Conservation (phyloP, 2,797 vertebrate genomes). For the Agapornis canus region DNA sequence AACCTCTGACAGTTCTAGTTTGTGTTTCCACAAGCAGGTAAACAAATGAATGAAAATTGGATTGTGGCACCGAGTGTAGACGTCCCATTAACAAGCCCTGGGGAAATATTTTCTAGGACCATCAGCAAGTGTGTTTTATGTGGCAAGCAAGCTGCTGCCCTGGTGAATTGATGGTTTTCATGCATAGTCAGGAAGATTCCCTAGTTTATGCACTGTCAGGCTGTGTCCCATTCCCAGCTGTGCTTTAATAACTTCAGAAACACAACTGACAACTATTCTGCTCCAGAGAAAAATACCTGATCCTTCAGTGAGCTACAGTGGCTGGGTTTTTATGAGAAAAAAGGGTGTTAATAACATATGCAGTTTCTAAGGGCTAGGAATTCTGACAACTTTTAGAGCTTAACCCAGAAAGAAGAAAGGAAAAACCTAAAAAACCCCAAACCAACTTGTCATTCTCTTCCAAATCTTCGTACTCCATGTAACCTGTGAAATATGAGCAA, state of each 20-base stretch:
- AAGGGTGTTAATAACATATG: neutral
- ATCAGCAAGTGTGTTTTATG: neutral
- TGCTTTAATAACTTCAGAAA: neutral
- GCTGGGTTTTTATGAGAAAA: neutral
- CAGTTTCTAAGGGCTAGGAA: neutral
- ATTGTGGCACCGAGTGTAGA: neutral
- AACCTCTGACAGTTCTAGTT: slow-evolving; percentile 22
- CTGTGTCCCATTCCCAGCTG: neutral
- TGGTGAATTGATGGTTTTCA: neutral
- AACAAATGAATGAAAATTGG: slow-evolving; percentile 25
- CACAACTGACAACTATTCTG: neutral
- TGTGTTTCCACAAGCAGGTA: slow-evolving; percentile 32
- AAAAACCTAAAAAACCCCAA: neutral
- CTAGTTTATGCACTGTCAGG: neutral
- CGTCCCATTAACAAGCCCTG: slow-evolving; percentile 7
- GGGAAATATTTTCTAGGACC: slow-evolving; percentile 13
- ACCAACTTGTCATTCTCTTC: neutral
- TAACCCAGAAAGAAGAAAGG: neutral
- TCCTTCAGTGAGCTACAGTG: neutral
- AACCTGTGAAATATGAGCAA: neutral
- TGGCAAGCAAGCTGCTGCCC: neutral
- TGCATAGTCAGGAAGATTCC: neutral
- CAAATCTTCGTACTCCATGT: accelerated
- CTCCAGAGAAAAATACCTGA: neutral
- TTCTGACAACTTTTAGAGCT: neutral